These are phyloP conservation scores for Conus ventricosus DNA, from an alignment of 1,140 invertebrate species.

Conservation along the genomic window DNA sequence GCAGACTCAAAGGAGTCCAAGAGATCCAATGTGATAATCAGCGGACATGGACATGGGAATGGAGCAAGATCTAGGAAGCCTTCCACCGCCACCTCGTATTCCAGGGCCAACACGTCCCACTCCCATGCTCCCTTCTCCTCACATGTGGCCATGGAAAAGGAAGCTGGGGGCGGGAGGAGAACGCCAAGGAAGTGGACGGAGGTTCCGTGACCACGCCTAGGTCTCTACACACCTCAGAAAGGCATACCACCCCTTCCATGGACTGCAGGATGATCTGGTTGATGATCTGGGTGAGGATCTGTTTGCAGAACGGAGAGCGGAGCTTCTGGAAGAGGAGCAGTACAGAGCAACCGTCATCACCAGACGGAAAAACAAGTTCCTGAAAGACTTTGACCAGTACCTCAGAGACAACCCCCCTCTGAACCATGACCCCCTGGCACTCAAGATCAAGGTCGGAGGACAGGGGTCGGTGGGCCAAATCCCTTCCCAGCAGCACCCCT, in stretches of 20 bases:
- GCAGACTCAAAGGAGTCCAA: background rate
- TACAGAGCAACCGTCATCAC: slow-evolving; percentile 46
- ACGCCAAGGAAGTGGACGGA: background rate
- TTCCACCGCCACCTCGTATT: background rate
- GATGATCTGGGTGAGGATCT: slow-evolving; percentile 62
- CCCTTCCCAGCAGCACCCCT: background rate
- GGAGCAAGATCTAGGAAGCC: background rate
- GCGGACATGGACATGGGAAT: background rate
- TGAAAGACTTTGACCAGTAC: slow-evolving; percentile 61
- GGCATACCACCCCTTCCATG: background rate
- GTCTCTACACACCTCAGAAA: background rate
- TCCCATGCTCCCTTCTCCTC: background rate
- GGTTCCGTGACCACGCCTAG: background rate
- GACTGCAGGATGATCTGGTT: slow-evolving; percentile 49
- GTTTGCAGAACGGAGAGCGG: slow-evolving; percentile 58
- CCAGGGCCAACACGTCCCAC: background rate
- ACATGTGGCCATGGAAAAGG: slow-evolving; percentile 47
- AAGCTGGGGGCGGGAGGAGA: slow-evolving; percentile 36
- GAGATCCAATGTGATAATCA: background rate
- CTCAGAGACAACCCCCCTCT: slow-evolving; percentile 39
- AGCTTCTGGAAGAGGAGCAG: slow-evolving; percentile 62
- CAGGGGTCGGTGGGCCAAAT: background rate
- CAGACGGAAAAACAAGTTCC: slow-evolving; percentile 58
- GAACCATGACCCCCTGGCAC: background rate
- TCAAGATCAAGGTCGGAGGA: background rate